Conservation (phyloP, 2,888 invertebrate species). For the Monochamus alternatus region DNA sequence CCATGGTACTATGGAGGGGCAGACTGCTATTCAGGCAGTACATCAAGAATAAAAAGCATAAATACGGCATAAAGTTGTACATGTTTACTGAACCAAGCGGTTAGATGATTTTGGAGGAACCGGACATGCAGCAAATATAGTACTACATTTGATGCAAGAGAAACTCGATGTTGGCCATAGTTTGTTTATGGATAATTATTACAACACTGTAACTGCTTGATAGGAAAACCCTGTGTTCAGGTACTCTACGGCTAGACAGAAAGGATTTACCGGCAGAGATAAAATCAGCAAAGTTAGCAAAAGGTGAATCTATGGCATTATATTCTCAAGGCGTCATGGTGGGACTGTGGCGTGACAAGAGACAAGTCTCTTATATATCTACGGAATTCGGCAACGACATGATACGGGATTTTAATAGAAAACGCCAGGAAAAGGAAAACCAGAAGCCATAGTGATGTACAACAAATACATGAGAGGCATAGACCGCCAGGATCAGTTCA, state of each 20-base stretch:
- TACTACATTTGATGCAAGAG: no score
- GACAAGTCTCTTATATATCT: no score
- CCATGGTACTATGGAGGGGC: no score
- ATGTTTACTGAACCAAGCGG: slow-evolving; percentile 54
- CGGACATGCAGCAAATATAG: slow-evolving; percentile 42
- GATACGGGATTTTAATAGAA: slow-evolving; percentile 45
- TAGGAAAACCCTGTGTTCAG: no score
- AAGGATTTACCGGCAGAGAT: no score
- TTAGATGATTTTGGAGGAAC: slow-evolving; percentile 56
- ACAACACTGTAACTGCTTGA: slow-evolving; percentile 43
- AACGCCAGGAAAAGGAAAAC: slow-evolving; percentile 38
- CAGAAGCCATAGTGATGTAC: slow-evolving; percentile 32
- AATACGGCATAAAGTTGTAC: slow-evolving; percentile 45
- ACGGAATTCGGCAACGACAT: no score
- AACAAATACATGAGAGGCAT: slow-evolving; percentile 38
- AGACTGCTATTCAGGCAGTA: no score
- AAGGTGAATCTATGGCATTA: slow-evolving; percentile 46
- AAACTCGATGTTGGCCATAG: no score
- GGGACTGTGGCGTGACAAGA: no score
- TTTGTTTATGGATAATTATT: slow-evolving; percentile 1
- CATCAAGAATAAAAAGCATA: no score
- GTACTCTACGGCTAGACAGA: no score
- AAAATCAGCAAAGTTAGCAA: slow-evolving; percentile 45
- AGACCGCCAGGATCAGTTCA: no score
- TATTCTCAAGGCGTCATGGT: slow-evolving; percentile 13